Evolutionary conservation across 2,797 vertebrate genomes (phyloP), one percentile per base, ranked within the genome.

Genomic region (Natrix natrix): DNA sequence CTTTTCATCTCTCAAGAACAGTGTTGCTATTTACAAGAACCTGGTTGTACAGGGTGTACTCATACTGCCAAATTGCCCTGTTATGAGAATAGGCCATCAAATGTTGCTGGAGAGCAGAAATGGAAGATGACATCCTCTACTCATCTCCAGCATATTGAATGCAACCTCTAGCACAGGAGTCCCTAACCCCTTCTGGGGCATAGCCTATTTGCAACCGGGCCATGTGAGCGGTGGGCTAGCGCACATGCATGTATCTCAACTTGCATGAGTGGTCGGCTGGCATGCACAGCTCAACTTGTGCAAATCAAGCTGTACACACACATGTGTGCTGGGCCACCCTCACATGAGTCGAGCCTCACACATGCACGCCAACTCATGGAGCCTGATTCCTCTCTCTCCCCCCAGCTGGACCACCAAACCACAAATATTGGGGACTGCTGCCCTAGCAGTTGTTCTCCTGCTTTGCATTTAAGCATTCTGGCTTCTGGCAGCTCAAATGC

Each of bases 241-340:
- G 2, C 32, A 28, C 14, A 17, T 74, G 26, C 4, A 0, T 0
- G 1, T 26, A 63, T 26, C 11, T 63, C 61, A 28, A 63, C 26
- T 74, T 2, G 0, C n/a, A 69, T 7, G 14, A 13, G n/a, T 6
- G 14, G n/a, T 5, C 0, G 13, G 63, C n/a, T 2, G 5, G n/a
- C 63, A 0, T 12, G 5, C 6, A 14, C 63, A 69, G 63, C 2
- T 69, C n/a, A 69, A 69, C 63, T 69, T 32, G n/a, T 61, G 60
- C 8, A 61, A 26, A 8, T 26, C 60, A 61, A 61, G 1, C 24
- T 61, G 22, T 61, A 26, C 0, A 3, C 60, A 26, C 24, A 61
- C 54, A 12, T 54, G 24, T 26, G 60, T 7, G 2, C 24, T 61
- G 24, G 60, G 60, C 60, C 24, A 26, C 24, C 59, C 10, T 26